Evolutionary conservation across 2,888 invertebrate genomes (phyloP).

Genomic region (Luffia ferchaultella): DNA sequence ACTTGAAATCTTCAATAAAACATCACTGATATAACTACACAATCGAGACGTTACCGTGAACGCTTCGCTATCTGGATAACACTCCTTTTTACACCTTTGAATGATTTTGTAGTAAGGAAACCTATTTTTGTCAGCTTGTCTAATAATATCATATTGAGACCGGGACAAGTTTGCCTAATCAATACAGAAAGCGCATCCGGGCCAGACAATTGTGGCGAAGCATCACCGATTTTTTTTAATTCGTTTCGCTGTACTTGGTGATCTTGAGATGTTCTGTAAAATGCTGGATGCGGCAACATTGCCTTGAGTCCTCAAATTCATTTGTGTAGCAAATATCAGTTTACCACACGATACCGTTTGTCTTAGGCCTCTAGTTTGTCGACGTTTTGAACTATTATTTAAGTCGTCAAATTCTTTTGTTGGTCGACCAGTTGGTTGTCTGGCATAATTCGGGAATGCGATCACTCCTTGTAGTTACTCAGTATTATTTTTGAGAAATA

Average conservation of each 20-base stretch:
- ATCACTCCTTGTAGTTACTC: background rate
- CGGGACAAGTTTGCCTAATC: slow-evolving; percentile 14
- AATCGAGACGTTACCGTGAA: slow-evolving; percentile 3
- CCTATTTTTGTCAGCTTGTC: slow-evolving; percentile 7
- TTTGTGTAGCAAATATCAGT: slow-evolving; percentile 6
- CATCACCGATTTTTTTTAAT: slow-evolving; percentile 3
- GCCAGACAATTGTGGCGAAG: slow-evolving; percentile 2
- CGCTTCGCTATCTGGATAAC: slow-evolving; percentile 6
- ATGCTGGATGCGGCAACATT: slow-evolving; percentile 2
- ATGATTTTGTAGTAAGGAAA: slow-evolving; percentile 11
- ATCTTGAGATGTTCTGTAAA: slow-evolving; percentile 2
- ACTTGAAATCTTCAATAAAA: background rate
- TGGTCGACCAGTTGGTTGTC: slow-evolving; percentile 11
- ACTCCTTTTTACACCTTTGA: slow-evolving; percentile 7
- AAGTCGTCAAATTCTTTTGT: slow-evolving; percentile 14
- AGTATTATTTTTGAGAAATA: background rate
- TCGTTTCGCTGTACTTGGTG: slow-evolving; percentile 12
- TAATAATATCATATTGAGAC: slow-evolving; percentile 11
- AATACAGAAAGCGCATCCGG: slow-evolving; percentile 14
- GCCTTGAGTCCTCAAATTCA: background rate
- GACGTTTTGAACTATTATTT: slow-evolving; percentile 13
- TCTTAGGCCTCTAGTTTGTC: slow-evolving; percentile 15
- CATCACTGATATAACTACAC: background rate
- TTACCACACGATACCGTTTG: slow-evolving; percentile 2
- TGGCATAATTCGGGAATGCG: background rate